These are phyloP conservation scores for Macquaria ambigua DNA, from an alignment of 2,113 vertebrate genomes.

Conservation along the genomic window DNA sequence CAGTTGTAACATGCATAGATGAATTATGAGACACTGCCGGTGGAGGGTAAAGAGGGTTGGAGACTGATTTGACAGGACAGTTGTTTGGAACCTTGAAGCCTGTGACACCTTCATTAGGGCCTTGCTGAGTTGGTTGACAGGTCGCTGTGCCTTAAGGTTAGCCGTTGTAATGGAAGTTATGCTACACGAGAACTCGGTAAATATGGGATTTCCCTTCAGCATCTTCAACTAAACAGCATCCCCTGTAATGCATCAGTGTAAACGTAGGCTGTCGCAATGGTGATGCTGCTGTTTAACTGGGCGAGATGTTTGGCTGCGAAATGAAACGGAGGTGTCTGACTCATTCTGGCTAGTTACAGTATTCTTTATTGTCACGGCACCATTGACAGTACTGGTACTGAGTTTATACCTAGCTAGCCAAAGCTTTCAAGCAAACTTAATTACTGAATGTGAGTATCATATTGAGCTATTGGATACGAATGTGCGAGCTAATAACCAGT, in stretches of 20 bases:
- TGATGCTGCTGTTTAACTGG: constrained; percentile 9
- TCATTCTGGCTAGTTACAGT: constrained; percentile 14
- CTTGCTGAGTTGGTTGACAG: not conserved
- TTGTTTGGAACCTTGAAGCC: constrained; percentile 2
- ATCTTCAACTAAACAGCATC: not conserved
- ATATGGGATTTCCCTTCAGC: constrained; percentile 7
- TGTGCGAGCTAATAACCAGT: not conserved
- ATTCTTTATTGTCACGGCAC: constrained; percentile 28
- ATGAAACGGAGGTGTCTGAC: constrained; percentile 34
- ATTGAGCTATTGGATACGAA: not conserved
- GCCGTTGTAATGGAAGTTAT: not conserved
- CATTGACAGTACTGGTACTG: constrained; percentile 18
- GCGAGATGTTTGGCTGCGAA: constrained; percentile 2
- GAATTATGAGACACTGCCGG: not conserved
- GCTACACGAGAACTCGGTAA: not conserved
- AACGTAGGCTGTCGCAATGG: constrained; percentile 22
- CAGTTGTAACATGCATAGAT: too few relatives aligned
- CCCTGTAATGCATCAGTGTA: not conserved
- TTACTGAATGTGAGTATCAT: not conserved
- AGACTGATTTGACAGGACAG: not conserved
- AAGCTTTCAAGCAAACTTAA: not conserved
- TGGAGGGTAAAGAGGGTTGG: too few relatives aligned
- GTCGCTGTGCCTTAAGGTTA: not conserved
- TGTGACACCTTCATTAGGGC: not conserved
- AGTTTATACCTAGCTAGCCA: not conserved